Evolutionary conservation across 2,113 vertebrate genomes (phyloP).

Genomic region (Gorsachius goisagi): DNA sequence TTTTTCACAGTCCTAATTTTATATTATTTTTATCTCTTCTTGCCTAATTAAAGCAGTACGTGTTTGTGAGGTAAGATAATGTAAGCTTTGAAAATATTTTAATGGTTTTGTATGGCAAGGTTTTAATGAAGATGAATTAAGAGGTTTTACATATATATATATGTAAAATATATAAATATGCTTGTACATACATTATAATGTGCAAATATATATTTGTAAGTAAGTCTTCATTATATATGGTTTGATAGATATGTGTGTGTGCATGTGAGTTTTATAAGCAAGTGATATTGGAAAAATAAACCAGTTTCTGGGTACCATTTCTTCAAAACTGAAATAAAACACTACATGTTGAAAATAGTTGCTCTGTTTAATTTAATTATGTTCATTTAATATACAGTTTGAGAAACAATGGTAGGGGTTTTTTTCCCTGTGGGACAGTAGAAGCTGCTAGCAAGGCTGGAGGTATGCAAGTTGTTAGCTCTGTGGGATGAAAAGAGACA

Average conservation of each 20-base stretch:
- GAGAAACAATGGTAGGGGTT: not conserved
- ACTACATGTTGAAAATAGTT: not conserved
- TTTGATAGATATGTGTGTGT: not conserved
- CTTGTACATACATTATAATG: not conserved
- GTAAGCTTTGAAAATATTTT: not conserved
- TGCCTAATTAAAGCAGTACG: not conserved
- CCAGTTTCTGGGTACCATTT: not conserved
- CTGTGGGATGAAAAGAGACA: constrained; percentile 34
- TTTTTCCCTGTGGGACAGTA: not conserved
- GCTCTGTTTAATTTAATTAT: not conserved
- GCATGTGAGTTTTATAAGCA: not conserved
- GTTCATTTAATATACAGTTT: not conserved
- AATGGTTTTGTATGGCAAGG: not conserved
- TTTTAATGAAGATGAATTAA: not conserved
- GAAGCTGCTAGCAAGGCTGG: not conserved
- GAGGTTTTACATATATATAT: not conserved
- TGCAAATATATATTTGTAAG: not conserved
- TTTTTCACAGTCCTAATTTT: not conserved
- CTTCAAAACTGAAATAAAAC: not conserved
- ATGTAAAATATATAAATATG: not conserved
- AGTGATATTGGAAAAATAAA: not conserved
- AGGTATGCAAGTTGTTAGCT: constrained; percentile 8
- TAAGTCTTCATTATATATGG: not conserved
- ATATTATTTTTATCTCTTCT: not conserved
- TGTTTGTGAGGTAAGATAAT: not conserved